Percentiles rank a stretch among this genome's conserved stretches.
Evolutionary conservation across 2,888 invertebrate genomes (phyloP).

Genomic region (Idaea aversata): DNA sequence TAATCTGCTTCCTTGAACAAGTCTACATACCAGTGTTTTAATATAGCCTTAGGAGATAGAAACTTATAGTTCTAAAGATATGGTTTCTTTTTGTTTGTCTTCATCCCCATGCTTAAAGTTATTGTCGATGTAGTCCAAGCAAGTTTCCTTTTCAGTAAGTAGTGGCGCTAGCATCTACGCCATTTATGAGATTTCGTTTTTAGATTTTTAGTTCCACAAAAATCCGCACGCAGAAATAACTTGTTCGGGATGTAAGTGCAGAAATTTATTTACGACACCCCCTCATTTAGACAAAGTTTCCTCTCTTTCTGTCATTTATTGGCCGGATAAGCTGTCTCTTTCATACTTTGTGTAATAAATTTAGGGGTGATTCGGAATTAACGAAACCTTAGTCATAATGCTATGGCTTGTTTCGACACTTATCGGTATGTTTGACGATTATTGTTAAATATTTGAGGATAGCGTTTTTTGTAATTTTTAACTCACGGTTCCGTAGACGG

Average conservation of each 20-base stretch:
- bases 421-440: conserved; percentile 51
- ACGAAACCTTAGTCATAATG: conserved; percentile 67
- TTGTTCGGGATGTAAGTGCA: conserved; percentile 37
- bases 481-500: neutral
- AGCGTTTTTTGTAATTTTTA: neutral
- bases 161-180: neutral
- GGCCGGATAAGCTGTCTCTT: conserved; percentile 41
- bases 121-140: conserved; percentile 42
- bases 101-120: conserved; percentile 44
- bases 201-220: neutral
- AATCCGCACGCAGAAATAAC: neutral
- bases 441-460: conserved; percentile 16
- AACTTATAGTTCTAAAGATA: conserved; percentile 36
- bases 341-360: conserved; percentile 56
- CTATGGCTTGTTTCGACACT: conserved; percentile 57
- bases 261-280: conserved; percentile 72
- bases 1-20: conserved; percentile 62
- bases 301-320: conserved; percentile 46
- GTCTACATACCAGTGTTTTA: conserved; percentile 53
- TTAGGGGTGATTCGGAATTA: conserved; percentile 68
- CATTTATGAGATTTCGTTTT: neutral
- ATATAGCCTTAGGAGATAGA: conserved; percentile 25
- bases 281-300: conserved; percentile 58
- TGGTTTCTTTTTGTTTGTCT: conserved; percentile 29
- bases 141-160: neutral